Evolutionary conservation across 2,888 invertebrate species (phyloP).

Genomic region (Brachypalpus laphriformis): DNA sequence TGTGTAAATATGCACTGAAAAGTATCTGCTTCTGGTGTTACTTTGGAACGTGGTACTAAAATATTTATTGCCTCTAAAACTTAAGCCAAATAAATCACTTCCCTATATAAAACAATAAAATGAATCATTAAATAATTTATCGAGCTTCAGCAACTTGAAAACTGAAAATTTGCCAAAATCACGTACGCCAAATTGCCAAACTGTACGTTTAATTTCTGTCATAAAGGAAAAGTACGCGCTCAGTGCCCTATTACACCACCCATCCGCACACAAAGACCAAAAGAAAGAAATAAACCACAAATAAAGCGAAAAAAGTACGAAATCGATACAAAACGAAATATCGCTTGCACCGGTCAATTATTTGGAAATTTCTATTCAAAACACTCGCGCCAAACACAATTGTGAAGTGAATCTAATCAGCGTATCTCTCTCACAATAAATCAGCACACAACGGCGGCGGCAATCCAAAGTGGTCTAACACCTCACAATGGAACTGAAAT

Average conservation of each 20-base stretch:
- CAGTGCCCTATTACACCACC: not conserved
- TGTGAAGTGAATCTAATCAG: not conserved
- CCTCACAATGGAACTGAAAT: constrained; percentile 26
- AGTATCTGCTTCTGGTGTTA: too few relatives aligned
- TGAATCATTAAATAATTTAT: not conserved
- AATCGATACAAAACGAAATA: not conserved
- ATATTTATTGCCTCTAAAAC: not conserved
- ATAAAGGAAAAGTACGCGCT: constrained; percentile 7
- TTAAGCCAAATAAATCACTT: not conserved
- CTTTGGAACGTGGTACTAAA: not conserved
- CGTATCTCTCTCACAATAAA: constrained; percentile 15
- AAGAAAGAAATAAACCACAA: not conserved
- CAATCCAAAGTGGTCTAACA: constrained; percentile 24
- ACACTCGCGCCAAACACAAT: constrained; percentile 7
- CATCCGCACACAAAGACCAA: not conserved
- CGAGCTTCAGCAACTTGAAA: not conserved
- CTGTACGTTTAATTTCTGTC: constrained; percentile 13
- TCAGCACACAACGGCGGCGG: not conserved
- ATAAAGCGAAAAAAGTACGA: not conserved
- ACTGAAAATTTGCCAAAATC: constrained; percentile 4
- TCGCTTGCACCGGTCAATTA: constrained; percentile 2
- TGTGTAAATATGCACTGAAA: too few relatives aligned
- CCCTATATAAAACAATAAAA: not conserved
- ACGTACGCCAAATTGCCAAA: constrained; percentile 36
- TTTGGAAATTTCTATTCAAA: constrained; percentile 32